Evolutionary conservation across 2,113 vertebrate species (phyloP), one percentile per base, ranked within the genome.

Genomic region (Noturus placidus): DNA sequence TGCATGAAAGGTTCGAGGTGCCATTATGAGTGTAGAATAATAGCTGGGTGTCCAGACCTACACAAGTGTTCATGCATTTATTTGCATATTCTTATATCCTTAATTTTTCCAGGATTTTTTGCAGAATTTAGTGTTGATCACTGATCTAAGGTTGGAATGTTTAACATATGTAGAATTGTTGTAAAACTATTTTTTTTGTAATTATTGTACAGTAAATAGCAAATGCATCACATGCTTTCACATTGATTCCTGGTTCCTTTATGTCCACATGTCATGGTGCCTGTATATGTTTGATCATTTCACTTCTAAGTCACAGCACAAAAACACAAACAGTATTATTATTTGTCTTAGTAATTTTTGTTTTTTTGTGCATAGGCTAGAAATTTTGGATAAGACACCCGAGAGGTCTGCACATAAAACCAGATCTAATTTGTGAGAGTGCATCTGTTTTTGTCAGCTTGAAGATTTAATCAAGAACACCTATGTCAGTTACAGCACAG

Each of bases 221-320:
- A 70, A 70, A 70, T 17, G 33, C 30, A 35, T 70, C 30, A 72
- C 33, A 72, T 19, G 33, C 17, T 0, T 8, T 35, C 30, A 70
- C 69, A 74, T 19, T 70, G 67, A 17, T 38, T 50, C 46, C 46
- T 50, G 42, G 70, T 42, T 74, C 42, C 8, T 77, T 77, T 25
- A 76, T 76, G 70, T 14, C 50, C 67, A 65, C 83, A 85, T 83
- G 69, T 90, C 77, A 83, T 89, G 88, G 74, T 85, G 77, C 82
- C 83, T 88, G 87, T 78, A 88, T 89, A 87, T 86, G 42, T 82
- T 14, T 80, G 63, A 38, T 30, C 52, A 69, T 84, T 42, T 42
- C 7, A 4, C 1, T 35, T 14, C 8, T 38, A 61, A 74, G 15
- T 17, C 57, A 52, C 27, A 79, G 9, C 38, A 63, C 30, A 63